Evolutionary conservation across 2,113 vertebrate genomes (phyloP).

Genomic region (Pollimyrus isidori): DNA sequence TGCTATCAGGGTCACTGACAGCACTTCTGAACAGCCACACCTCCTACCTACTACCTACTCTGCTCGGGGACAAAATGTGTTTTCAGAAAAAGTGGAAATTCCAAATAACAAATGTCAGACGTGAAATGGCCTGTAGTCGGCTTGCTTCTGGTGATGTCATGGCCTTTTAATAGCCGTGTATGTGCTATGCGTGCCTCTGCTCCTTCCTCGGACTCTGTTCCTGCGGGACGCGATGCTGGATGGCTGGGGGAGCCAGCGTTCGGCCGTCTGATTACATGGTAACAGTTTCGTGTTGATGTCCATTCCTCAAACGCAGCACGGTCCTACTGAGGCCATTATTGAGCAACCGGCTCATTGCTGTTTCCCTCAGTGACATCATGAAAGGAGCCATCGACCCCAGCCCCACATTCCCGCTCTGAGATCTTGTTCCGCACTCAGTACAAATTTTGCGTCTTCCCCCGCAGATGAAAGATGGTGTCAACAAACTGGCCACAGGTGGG

Average conservation of each 20-base stretch:
- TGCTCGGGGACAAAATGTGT: neutral
- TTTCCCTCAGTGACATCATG: conserved; percentile 17
- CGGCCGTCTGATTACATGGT: conserved; percentile 26
- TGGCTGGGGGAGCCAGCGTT: conserved; percentile 9
- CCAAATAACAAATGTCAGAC: neutral
- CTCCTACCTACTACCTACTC: neutral
- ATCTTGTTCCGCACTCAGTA: conserved; percentile 3
- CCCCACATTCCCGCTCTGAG: neutral
- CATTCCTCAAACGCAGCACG: neutral
- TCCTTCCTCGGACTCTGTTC: neutral
- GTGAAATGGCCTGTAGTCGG: neutral
- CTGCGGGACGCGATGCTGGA: neutral
- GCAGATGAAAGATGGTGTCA: neutral
- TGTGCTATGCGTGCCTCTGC: neutral
- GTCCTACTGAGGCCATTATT: conserved; percentile 20
- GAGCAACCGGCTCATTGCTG: neutral
- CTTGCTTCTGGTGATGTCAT: conserved; percentile 2
- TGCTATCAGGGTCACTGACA: neutral
- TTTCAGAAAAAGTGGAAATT: neutral
- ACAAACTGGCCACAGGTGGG: neutral
- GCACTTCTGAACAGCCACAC: neutral
- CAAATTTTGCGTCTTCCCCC: conserved; percentile 6
- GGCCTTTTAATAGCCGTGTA: neutral
- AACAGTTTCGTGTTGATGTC: conserved; percentile 16
- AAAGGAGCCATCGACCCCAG: neutral